These are phyloP conservation scores for Drosophila neotestacea DNA, from an alignment of 2,888 invertebrate species.

Conservation along the genomic window DNA sequence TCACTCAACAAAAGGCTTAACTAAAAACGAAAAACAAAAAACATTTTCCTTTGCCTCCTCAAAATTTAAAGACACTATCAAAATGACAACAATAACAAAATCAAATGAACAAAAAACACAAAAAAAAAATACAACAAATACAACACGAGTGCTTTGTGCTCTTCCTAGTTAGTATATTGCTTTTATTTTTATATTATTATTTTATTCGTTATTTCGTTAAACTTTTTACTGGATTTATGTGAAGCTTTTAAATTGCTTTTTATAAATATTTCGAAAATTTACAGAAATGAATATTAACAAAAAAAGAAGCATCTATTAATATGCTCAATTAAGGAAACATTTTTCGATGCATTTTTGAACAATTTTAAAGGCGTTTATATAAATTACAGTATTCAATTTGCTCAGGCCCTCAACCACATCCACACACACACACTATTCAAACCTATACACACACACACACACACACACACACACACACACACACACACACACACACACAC, in stretches of 20 bases:
- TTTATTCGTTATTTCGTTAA: conserved; percentile 10
- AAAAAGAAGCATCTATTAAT: background rate
- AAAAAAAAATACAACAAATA: background rate
- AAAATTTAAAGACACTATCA: conserved; percentile 18
- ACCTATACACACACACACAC: conserved; percentile 12
- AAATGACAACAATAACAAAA: conserved; percentile 22
- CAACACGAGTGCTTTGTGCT: conserved; percentile 13
- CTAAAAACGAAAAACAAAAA: background rate
- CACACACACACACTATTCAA: conserved; percentile 14
- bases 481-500: conserved; percentile 20
- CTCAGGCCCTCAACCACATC: conserved; percentile 30
- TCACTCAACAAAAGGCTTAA: background rate
- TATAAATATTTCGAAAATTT: background rate
- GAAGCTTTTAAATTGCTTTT: conserved; percentile 6
- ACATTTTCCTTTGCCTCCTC: background rate
- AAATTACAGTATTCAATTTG: conserved; percentile 11
- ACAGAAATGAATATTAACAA: background rate
- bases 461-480: conserved; percentile 22
- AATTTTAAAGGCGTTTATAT: background rate
- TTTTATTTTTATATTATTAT: conserved; percentile 1
- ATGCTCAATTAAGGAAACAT: background rate
- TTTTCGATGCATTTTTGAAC: background rate
- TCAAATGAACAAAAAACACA: conserved; percentile 17
- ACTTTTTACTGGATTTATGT: background rate
- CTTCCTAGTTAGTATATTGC: conserved; percentile 9